Evolutionary conservation across 2,797 vertebrate species (phyloP), one percentile per base, ranked within the genome.

Genomic region (Poecile montanus): DNA sequence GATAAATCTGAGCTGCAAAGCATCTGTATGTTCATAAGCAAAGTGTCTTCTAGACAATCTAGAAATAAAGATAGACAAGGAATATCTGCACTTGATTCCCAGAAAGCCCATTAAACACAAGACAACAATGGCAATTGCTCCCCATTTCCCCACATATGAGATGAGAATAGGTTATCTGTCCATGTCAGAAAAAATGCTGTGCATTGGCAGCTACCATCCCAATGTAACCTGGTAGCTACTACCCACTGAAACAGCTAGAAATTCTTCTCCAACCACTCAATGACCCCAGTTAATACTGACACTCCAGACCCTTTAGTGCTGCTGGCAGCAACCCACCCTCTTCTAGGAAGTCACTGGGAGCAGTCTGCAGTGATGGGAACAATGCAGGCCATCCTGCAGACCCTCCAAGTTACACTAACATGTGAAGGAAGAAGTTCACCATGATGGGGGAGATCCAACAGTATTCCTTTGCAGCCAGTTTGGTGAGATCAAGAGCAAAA

Each of bases 391-490:
- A 34, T 5, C 17, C 50, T n/a, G 34, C 26, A 40, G 60, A 53
- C 12, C 29, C 23, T 80, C 26, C 19, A 34, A 47, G 26, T 50
- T 48, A 85, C 9, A 58, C 16, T 32, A 73, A n/a, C 10, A 29
- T 0, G 0, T 51, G 58, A 79, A 68, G 91, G 11, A 27, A 44
- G 44, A 36, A 45, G 8, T 65, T 77, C 18, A 45, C 23, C 10
- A 3, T 18, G 11, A 9, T 38, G 11, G 6, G 7, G 14, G 8
- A 58, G 0, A 2, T 48, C 26, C 53, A 88, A 16, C 42, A 25
- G 7, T 14, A 34, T 15, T 67, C 13, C 18, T 72, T 36, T 40
- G 32, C 38, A 65, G 34, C 6, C 16, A 29, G 15, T 34, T 19
- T n/a, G 47, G 38, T 10, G 44, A 89, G 50, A 71, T 26, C 38